Evolutionary conservation across 1,140 invertebrate species (phyloP).

Genomic region (Lucilia cuprina): DNA sequence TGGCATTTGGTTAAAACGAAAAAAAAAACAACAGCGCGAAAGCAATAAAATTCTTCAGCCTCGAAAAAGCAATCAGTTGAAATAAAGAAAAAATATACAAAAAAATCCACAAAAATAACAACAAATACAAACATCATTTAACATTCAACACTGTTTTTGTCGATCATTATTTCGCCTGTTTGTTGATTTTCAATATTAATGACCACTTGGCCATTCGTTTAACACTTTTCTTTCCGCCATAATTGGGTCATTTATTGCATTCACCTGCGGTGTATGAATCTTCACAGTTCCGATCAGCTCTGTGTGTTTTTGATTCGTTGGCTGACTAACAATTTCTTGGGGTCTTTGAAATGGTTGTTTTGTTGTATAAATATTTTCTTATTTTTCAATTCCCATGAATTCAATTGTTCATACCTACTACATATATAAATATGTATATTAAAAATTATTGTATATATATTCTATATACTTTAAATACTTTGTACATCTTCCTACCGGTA

Average conservation of each 20-base stretch:
- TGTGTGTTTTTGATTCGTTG: background rate
- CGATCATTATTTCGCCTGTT: slow-evolving; percentile 5
- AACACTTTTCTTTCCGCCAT: slow-evolving; percentile 26
- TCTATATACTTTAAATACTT: too few relatives aligned
- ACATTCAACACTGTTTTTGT: background rate
- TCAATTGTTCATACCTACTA: too few relatives aligned
- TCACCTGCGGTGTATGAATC: background rate
- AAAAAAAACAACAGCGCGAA: background rate
- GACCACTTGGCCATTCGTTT: slow-evolving; percentile 37
- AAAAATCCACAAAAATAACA: background rate
- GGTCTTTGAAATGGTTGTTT: background rate
- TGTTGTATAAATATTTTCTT: background rate
- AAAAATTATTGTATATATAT: too few relatives aligned
- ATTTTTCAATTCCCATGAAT: too few relatives aligned
- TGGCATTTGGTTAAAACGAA: background rate
- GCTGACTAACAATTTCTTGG: background rate
- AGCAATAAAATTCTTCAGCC: background rate
- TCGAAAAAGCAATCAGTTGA: slow-evolving; percentile 7
- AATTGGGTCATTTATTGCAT: slow-evolving; percentile 41
- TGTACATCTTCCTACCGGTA: too few relatives aligned
- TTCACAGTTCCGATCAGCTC: too few relatives aligned
- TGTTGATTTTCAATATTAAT: slow-evolving; percentile 33
- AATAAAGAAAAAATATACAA: background rate
- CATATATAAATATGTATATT: too few relatives aligned
- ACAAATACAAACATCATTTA: background rate